phyloP scores from a whole-genome alignment of 37 sponge, comb jelly and placozoan species.

The Theonella swinhoei region DNA sequence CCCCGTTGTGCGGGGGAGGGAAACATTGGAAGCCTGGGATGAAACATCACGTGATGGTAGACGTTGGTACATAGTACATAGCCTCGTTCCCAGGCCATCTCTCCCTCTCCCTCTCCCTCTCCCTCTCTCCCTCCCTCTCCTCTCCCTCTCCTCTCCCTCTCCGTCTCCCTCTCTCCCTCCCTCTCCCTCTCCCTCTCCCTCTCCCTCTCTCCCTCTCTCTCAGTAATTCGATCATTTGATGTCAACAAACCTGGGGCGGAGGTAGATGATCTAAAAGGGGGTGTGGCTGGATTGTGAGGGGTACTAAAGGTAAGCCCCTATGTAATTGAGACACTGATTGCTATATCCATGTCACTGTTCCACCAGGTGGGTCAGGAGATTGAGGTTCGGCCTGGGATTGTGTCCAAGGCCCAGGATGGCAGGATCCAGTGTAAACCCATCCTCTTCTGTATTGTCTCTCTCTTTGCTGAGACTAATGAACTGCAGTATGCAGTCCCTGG shows the following conservation, averaged over 20 bases:
- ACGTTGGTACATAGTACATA: background rate
- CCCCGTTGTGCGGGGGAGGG: too few relatives aligned
- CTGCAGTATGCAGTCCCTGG: constrained; percentile 98
- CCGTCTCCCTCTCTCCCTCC: too few relatives aligned
- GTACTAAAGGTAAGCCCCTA: constrained; percentile 72
- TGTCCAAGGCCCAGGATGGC: constrained; percentile 84
- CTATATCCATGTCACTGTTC: background rate
- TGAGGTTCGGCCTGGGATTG: constrained; percentile 97
- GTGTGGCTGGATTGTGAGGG: constrained; percentile 98
- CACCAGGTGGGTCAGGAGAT: constrained; percentile 91
- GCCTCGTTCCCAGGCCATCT: background rate
- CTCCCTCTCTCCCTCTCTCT: too few relatives aligned
- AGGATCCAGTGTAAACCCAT: constrained; percentile 89
- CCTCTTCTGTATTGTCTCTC: constrained; percentile 73
- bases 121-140: too few relatives aligned
- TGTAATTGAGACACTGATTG: background rate
- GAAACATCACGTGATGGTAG: too few relatives aligned
- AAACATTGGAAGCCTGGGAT: too few relatives aligned
- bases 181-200: too few relatives aligned
- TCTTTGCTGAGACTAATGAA: constrained; percentile 93
- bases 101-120: background rate
- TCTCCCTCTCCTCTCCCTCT: too few relatives aligned
- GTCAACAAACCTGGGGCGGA: constrained; percentile 97
- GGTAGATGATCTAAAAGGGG: constrained; percentile 97
- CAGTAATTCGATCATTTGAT: constrained; percentile 97